Base-by-base conservation (phyloP, 2,113 vertebrate species). In the Prietella phreatophila region DNA sequence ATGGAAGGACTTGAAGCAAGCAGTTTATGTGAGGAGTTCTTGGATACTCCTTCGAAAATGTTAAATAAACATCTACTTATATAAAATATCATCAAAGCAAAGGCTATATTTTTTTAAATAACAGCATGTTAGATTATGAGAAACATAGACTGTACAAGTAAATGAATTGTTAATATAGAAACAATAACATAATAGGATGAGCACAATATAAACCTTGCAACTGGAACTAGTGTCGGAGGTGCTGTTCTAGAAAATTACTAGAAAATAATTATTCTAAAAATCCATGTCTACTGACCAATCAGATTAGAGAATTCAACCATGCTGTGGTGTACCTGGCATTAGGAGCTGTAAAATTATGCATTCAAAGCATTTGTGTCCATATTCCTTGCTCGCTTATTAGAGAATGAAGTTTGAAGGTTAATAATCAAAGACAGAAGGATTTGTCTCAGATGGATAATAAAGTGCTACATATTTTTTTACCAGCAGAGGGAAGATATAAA, bases 401-500 rank as follows among this genome's bases (percentile, higher is more conserved):
- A 83, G 69, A 25, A 39, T 63, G 39, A 87, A 76, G n/a, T 33
- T 73, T 60, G 5, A 82, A 82, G 86, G 81, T 87, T 87, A 87
- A 87, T 87, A 83, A 83, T 83, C 65, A 87, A 76, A 88, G n/a
- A 78, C 55, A 75, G 36, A 76, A 6, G 67, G 86, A 82, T 78
- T 83, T 50, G 71, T 84, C 82, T 76, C 30, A 11, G 86, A 55
- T 75, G 56, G 69, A 73, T 47, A 76, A 10, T 83, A 82, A 82
- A 81, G 1, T 27, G 42, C 69, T 65, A 58, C 58, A n/a, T 81
- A 8, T 80, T 53, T 83, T 83, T 88, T 83, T 33, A 13, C 25
- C 13, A 76, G 42, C 22, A 39, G 20, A 15, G 11, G 50, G 47
- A 78, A 39, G 69, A 78, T 65, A 76, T 5, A 78, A 88, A 83